Conservation (phyloP, 2,113 vertebrate species). For the Ciconia stormi region DNA sequence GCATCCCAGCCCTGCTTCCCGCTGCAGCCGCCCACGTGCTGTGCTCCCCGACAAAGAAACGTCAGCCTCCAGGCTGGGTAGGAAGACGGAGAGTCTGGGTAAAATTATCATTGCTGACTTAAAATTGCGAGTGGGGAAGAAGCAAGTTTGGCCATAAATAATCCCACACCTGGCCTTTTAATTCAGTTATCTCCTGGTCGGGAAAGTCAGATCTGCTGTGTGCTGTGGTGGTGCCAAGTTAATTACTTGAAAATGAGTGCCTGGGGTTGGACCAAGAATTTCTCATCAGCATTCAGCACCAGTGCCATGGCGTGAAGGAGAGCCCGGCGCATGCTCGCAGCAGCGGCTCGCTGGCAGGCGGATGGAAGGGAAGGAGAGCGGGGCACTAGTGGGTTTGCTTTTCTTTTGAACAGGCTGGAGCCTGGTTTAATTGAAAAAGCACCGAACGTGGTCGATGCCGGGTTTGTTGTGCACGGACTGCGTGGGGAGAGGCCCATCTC, state of each 20-base stretch:
- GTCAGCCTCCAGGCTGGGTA: background rate
- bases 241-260: slow-evolving; percentile 70
- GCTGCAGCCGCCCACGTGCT: background rate
- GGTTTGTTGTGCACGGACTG: background rate
- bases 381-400: background rate
- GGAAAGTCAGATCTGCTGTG: slow-evolving; percentile 35
- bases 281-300: slow-evolving; percentile 67
- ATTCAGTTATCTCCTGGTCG: slow-evolving; percentile 58
- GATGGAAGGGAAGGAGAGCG: background rate
- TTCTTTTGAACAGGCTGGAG: background rate
- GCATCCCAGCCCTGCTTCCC: background rate
- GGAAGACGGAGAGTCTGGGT: background rate
- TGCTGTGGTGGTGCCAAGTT: slow-evolving; percentile 64
- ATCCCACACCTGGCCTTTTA: slow-evolving; percentile 66
- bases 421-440: background rate
- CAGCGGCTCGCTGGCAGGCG: background rate
- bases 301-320: background rate
- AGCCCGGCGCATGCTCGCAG: background rate
- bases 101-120: background rate
- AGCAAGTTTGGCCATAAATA: slow-evolving; percentile 50
- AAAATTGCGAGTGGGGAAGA: background rate
- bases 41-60: background rate
- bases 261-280: slow-evolving; percentile 65
- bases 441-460: accelerated
- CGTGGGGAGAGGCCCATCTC: accelerated